Evolutionary conservation across 2,113 vertebrate species (phyloP).

Genomic region (Anas platyrhynchos): DNA sequence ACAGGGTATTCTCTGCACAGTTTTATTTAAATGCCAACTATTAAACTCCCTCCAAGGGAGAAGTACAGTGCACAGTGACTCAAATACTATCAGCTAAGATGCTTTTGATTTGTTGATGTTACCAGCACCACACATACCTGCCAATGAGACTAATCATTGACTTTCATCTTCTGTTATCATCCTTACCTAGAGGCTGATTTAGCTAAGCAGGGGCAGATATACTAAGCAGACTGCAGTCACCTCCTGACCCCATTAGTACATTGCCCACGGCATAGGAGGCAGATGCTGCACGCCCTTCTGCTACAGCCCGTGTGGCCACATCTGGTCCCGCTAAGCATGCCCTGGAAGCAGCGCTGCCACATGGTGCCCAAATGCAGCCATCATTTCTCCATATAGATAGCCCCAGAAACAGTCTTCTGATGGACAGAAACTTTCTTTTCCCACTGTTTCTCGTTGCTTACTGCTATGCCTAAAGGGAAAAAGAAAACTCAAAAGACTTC

Average conservation of each 20-base stretch:
- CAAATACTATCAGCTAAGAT: not conserved
- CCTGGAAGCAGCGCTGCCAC: accelerated
- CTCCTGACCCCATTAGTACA: not conserved
- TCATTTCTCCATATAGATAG: not conserved
- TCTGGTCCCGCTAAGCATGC: not conserved
- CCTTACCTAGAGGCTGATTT: not conserved
- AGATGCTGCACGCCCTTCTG: too few relatives aligned
- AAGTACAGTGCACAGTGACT: not conserved
- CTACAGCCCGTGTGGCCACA: not conserved
- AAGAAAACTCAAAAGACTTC: not conserved
- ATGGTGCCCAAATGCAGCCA: not conserved
- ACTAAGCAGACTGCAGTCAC: not conserved
- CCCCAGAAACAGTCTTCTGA: not conserved
- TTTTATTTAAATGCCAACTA: not conserved
- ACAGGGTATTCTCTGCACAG: not conserved
- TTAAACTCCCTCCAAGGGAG: not conserved
- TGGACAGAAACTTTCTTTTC: not conserved
- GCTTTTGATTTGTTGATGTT: not conserved
- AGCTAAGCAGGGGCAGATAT: not conserved
- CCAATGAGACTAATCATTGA: not conserved
- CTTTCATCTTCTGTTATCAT: accelerated
- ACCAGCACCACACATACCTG: not conserved
- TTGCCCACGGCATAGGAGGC: not conserved
- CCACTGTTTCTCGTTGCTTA: accelerated
- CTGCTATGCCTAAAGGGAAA: not conserved